Evolutionary conservation across 2,797 vertebrate species (phyloP).

Genomic region (Sebastes taczanowskii): DNA sequence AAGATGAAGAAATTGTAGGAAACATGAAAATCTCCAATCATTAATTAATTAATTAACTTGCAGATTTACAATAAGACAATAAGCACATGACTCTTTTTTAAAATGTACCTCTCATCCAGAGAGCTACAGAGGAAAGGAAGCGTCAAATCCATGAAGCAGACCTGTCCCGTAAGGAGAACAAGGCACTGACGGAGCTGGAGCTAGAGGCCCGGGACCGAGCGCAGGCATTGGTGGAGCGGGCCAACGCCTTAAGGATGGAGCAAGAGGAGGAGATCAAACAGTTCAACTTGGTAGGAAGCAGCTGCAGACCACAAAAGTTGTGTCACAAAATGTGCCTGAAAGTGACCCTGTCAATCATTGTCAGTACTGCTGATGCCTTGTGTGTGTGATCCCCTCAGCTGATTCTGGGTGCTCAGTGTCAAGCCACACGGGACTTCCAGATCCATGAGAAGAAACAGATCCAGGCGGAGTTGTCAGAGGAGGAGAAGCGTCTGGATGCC

Average conservation of each 20-base stretch:
- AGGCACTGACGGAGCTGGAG: conserved; percentile 84
- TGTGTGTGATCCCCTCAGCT: conserved; percentile 72
- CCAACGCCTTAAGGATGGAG: conserved; percentile 83
- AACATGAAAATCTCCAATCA: neutral
- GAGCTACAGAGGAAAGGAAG: conserved; percentile 79
- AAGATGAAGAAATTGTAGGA: conserved; percentile 54
- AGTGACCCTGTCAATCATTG: neutral
- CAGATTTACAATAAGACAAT: neutral
- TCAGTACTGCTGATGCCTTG: neutral
- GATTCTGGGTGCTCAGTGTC: conserved; percentile 88
- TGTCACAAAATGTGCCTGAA: neutral
- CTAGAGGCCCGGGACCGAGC: conserved; percentile 80
- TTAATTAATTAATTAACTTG: neutral
- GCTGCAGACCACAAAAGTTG: neutral
- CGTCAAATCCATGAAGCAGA: conserved; percentile 78
- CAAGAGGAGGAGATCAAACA: conserved; percentile 90
- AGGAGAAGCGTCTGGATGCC: conserved; percentile 86
- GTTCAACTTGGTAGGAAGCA: conserved; percentile 82
- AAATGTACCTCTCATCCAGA: conserved; percentile 60
- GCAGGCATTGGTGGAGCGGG: conserved; percentile 80
- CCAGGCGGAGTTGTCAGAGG: conserved; percentile 78
- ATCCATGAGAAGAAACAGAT: conserved; percentile 89
- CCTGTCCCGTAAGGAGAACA: conserved; percentile 70
- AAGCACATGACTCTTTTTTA: neutral
- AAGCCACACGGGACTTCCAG: conserved; percentile 88